These are phyloP conservation scores for Mandrillus leucophaeus DNA, from an alignment of 2,113 vertebrate genomes.

Conservation along the genomic window DNA sequence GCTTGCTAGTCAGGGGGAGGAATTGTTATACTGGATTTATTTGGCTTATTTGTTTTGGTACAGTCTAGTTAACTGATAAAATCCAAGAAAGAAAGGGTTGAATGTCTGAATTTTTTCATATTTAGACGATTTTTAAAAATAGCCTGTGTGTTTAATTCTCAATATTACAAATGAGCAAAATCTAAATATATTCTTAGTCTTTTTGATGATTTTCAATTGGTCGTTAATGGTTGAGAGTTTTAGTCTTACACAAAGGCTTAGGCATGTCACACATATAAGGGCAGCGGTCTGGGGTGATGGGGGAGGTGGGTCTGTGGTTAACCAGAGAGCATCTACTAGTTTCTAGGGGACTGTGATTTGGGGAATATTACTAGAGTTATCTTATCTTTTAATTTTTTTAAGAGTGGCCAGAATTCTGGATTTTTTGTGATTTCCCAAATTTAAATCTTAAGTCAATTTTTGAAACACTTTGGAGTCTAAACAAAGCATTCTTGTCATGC, in stretches of 20 bases:
- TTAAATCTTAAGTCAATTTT: slow-evolving; percentile 10
- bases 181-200: not conserved
- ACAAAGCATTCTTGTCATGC: not conserved
- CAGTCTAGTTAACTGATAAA: not conserved
- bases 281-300: too few relatives aligned
- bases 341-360: not conserved
- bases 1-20: not conserved
- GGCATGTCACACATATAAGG: not conserved
- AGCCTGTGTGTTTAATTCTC: not conserved
- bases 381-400: not conserved
- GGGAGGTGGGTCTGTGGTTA: not conserved
- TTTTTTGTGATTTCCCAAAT: slow-evolving; percentile 13
- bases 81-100: not conserved
- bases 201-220: not conserved
- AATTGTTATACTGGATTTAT: not conserved
- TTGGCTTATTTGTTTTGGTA: not conserved
- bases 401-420: not conserved
- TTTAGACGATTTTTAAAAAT: not conserved
- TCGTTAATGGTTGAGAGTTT: not conserved
- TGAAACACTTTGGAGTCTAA: not conserved
- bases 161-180: not conserved
- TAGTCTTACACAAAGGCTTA: not conserved
- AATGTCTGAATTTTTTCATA: not conserved
- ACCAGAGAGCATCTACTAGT: not conserved
- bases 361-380: not conserved